Conservation (phyloP, 2,888 invertebrate genomes). For the Pyrgus malvae region DNA sequence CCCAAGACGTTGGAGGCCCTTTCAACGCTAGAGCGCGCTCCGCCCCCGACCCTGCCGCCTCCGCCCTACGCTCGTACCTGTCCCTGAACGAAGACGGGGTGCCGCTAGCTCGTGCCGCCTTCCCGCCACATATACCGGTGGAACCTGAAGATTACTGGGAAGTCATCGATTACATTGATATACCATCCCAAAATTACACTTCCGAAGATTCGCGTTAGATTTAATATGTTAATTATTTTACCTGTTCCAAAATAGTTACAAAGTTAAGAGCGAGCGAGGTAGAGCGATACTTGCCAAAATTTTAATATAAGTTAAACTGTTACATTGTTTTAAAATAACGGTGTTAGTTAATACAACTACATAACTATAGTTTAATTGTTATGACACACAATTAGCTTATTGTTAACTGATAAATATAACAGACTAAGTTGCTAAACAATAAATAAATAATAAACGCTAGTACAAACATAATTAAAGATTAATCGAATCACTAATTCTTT, state of each 20-base stretch:
- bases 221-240: not conserved
- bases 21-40: conserved; percentile 83
- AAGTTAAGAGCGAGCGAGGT: too few relatives aligned
- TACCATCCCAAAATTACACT: conserved; percentile 49
- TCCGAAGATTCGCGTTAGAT: conserved; percentile 2
- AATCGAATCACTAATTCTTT: too few relatives aligned
- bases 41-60: conserved; percentile 73
- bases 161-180: conserved; percentile 85
- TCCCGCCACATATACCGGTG: conserved; percentile 71
- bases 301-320: not conserved
- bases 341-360: not conserved
- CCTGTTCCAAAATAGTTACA: not conserved
- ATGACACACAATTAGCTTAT: too few relatives aligned
- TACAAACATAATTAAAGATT: too few relatives aligned
- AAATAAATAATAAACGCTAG: too few relatives aligned
- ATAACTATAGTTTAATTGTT: too few relatives aligned
- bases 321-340: not conserved
- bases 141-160: conserved; percentile 84
- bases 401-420: too few relatives aligned
- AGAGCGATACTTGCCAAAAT: conserved; percentile 12
- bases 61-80: conserved; percentile 81
- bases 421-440: too few relatives aligned
- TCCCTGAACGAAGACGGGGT: conserved; percentile 82
- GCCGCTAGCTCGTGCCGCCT: conserved; percentile 82
- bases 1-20: conserved; percentile 81